These are phyloP conservation scores for Patiria miniata DNA, from an alignment of 35 echinoderm and acorn worm genomes.

Conservation along the genomic window DNA sequence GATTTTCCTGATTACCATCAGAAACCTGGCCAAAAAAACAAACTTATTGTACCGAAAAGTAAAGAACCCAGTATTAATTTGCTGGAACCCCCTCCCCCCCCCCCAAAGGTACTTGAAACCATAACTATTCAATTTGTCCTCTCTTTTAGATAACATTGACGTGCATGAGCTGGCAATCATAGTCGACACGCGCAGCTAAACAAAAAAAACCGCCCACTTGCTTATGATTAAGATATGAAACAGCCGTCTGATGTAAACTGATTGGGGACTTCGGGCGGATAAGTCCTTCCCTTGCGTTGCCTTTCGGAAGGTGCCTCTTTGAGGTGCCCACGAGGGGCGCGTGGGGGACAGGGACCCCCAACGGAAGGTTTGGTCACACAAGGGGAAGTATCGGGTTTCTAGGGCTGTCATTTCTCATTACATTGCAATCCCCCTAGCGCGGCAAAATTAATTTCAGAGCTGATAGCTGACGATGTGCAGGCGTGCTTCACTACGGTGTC, in stretches of 20 bases:
- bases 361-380: constrained; percentile 27
- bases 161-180: no score
- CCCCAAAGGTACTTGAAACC: no score
- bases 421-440: background rate
- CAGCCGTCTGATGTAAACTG: background rate
- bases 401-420: constrained; percentile 21
- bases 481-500: background rate
- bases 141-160: no score
- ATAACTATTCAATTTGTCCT: no score
- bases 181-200: no score
- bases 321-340: background rate
- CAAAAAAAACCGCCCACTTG: no score
- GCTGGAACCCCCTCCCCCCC: no score
- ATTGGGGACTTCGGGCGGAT: background rate
- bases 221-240: background rate
- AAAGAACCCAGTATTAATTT: no score
- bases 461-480: constrained; percentile 15
- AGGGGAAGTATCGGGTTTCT: constrained; percentile 26
- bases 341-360: background rate
- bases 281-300: background rate
- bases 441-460: background rate
- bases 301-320: constrained; percentile 3
- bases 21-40: no score
- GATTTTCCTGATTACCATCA: no score
- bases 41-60: no score